Conservation (phyloP, 92 coral and sea anemone genomes). For the Phenganax stokvisi region DNA sequence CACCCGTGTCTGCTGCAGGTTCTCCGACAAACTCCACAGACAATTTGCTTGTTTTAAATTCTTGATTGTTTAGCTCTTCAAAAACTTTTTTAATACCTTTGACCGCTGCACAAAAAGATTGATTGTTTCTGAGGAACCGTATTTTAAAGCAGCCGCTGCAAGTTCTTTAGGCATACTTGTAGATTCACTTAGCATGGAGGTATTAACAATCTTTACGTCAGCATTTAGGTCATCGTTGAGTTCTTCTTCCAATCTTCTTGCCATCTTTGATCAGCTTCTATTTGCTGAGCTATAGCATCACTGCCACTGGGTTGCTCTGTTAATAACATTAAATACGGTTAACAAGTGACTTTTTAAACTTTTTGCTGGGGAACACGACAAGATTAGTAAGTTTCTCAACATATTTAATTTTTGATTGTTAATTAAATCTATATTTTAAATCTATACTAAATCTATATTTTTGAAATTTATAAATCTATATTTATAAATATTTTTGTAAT, state of each 20-base stretch:
- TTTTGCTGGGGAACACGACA: not conserved
- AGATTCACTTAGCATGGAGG: not conserved
- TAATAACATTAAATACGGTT: not conserved
- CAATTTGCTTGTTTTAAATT: conserved; percentile 18
- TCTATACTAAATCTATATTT: no score
- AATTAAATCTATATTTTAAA: no score
- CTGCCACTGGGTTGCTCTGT: conserved; percentile 10
- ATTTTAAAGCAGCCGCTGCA: conserved; percentile 22
- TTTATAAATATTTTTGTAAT: no score
- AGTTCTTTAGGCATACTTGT: conserved; percentile 22
- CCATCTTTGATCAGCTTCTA: conserved; percentile 26
- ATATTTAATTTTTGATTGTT: no score
- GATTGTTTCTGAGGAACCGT: not conserved
- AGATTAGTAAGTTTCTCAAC: no score
- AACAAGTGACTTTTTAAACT: not conserved
- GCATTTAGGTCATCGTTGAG: conserved; percentile 23
- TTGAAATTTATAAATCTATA: no score
- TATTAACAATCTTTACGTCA: not conserved
- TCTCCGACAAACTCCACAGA: conserved; percentile 37
- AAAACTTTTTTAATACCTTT: conserved; percentile 19
- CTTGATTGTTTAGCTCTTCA: conserved; percentile 24
- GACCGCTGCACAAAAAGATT: conserved; percentile 32
- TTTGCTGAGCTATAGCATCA: conserved; percentile 4
- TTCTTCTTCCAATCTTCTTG: conserved; percentile 29
- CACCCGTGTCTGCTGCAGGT: conserved; percentile 41